Evolutionary conservation across 2,888 invertebrate species (phyloP), one percentile per base, ranked within the genome.

Genomic region (Cenopis cana): DNA sequence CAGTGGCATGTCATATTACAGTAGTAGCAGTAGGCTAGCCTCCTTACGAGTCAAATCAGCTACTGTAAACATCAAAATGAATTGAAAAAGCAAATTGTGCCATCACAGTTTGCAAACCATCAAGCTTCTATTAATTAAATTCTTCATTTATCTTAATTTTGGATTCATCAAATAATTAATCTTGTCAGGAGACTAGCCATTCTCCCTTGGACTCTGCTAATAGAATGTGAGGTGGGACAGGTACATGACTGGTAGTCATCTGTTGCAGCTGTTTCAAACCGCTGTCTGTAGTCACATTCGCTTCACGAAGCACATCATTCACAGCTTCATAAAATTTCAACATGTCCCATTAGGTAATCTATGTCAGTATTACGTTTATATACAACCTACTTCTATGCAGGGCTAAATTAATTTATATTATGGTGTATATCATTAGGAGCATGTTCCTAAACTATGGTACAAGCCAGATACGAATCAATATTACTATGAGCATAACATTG

Each of bases 301-400:
- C 62, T 18, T 64, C 62, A 38, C 52, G 4, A 52, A 62, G 24
- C 61, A 38, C 33, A 36, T 20, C 52, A 38, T 36, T 20, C 50
- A 62, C 36, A 64, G 52, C 52, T 17, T 64, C 17, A 61, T 56
- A 56, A 55, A 67, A 56, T 49, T 55, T 71, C 20, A 71, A 71
- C 24, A 61, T 49, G 67, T 71, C 55, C 61, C 71, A 67, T 67
- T 60, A n/a, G n/a, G 52, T 18, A n/a, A n/a, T 67, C 67, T 67
- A 71, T 41, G 66, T 46, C 54, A 50, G 52, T 61, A 68, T 67
- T 71, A 71, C 67, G 61, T 56, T 67, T 71, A 71, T 71, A 59
- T 71, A 71, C 71, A 71, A 55, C 66, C 67, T 61, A 67, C 38
- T 38, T 50, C 66, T 71, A 67, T 67, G 71, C 50, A 17, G 61